Evolutionary conservation across 2,888 invertebrate genomes (phyloP), one percentile per base, ranked within the genome.

Genomic region (Sinodicranocentrus sp.): DNA sequence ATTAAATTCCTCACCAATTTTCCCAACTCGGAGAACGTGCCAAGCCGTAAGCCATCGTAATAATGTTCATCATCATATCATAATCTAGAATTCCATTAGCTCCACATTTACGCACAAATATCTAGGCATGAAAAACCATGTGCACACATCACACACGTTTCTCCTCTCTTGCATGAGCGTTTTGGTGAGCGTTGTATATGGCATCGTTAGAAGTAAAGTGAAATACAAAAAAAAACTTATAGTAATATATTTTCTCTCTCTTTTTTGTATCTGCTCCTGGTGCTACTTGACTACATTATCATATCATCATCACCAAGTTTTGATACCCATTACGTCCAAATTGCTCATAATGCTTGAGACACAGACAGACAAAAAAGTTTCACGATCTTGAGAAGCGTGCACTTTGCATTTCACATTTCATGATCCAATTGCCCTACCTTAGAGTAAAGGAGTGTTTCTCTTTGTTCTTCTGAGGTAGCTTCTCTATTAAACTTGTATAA

Each of bases 391-490:
- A 59, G 28, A 39, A 28, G 63, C 63, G 63, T 63, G 63, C 63
- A 57, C 25, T 25, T 39, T 33, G 33, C 63, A 63, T 33, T 63
- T 63, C 15, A 21, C 39, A 63, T 65, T 75, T 63, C 75, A 75
- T 75, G 75, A 75, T 75, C 63, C 63, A 75, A 75, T 63, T 75
- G 52, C 52, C 75, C 75, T 75, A 75, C 75, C 63, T 63, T 48
- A 19, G 21, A 17, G n/a, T n/a, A n/a, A n/a, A n/a, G n/a, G n/a
- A n/a, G n/a, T n/a, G n/a, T n/a, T n/a, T n/a, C n/a, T n/a, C n/a
- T n/a, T n/a, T n/a, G n/a, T n/a, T n/a, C n/a, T n/a, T 33, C 33
- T 33, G 33, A 33, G 33, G 33, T 33, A 33, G 10, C 33, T 33
- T 33, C n/a, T 33, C 33, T 33, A 33, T 33, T 33, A 33, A 33